Percentiles rank a stretch among this genome's conserved stretches.
Conservation (phyloP, 2,888 invertebrate species). For the Habroteleia sp. region DNA sequence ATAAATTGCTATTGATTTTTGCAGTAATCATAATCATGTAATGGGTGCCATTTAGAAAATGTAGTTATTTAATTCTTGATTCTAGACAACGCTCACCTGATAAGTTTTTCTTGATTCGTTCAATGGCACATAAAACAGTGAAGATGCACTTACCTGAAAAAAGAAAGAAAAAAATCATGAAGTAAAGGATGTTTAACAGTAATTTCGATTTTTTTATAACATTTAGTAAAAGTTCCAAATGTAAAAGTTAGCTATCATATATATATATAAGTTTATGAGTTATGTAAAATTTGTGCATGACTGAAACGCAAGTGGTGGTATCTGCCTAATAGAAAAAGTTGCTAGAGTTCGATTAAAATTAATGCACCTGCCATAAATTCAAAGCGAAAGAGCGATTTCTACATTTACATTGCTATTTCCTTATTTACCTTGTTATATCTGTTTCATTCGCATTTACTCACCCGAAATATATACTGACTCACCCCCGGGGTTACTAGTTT, state of each 20-base stretch:
- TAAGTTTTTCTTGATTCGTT: slow-evolving; percentile 15
- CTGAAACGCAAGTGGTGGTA: background rate
- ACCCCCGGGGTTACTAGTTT: slow-evolving; percentile 17
- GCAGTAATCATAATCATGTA: no score
- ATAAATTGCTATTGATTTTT: no score
- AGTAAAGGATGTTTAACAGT: background rate
- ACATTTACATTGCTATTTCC: slow-evolving; percentile 36
- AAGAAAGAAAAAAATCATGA: slow-evolving; percentile 12
- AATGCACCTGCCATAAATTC: slow-evolving; percentile 10
- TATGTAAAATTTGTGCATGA: slow-evolving; percentile 2
- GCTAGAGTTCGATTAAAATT: slow-evolving; percentile 31
- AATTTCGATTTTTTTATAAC: slow-evolving; percentile 7
- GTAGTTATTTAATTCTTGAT: no score
- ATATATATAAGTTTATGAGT: slow-evolving; percentile 16
- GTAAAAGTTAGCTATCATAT: slow-evolving; percentile 14
- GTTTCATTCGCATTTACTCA: slow-evolving; percentile 13
- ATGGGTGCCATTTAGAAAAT: no score
- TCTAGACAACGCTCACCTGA: slow-evolving; percentile 10
- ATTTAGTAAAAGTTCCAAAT: background rate
- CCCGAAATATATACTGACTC: slow-evolving; percentile 13
- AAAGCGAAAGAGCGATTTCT: slow-evolving; percentile 17
- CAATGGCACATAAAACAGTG: background rate
- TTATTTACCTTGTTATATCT: slow-evolving; percentile 27
- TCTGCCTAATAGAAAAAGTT: slow-evolving; percentile 31
- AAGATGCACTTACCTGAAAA: slow-evolving; percentile 40